These are phyloP conservation scores for Temnothorax unifasciatus DNA, from an alignment of 2,888 invertebrate genomes.

Conservation along the genomic window DNA sequence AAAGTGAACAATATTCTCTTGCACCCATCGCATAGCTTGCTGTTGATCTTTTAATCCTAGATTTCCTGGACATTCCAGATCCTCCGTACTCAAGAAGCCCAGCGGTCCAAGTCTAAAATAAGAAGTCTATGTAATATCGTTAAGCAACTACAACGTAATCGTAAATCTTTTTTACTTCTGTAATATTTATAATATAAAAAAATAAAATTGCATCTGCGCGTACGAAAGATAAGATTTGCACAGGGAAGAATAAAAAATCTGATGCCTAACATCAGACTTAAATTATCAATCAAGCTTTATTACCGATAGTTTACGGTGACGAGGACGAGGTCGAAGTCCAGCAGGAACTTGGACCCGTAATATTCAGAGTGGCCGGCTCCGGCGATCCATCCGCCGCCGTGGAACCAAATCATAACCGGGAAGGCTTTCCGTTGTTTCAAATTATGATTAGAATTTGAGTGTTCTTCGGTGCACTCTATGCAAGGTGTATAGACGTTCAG, in stretches of 20 bases:
- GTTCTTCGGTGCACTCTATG: constrained; percentile 79
- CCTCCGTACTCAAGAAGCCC: constrained; percentile 90
- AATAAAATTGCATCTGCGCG: not conserved
- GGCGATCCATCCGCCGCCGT: constrained; percentile 92
- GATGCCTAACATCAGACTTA: not conserved
- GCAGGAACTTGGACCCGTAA: constrained; percentile 91
- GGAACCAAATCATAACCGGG: constrained; percentile 92
- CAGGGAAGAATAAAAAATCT: not conserved
- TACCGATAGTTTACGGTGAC: constrained; percentile 91
- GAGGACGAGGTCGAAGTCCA: constrained; percentile 91
- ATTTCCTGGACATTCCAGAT: constrained; percentile 89
- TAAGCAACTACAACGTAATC: not conserved
- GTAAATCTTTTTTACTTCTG: not conserved
- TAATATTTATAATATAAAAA: not conserved
- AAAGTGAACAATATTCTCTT: constrained; percentile 88
- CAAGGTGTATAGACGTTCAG: constrained; percentile 91
- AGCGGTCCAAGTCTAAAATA: constrained; percentile 87
- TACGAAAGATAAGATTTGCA: not conserved
- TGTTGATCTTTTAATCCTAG: constrained; percentile 90
- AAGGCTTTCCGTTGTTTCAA: constrained; percentile 91
- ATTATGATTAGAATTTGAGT: constrained; percentile 88
- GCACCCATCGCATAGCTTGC: constrained; percentile 89
- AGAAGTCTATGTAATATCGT: not conserved
- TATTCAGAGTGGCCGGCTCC: constrained; percentile 90
- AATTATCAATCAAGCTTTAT: not conserved